Evolutionary conservation across 2,888 invertebrate genomes (phyloP).

Genomic region (Drosophila niveifrons): DNA sequence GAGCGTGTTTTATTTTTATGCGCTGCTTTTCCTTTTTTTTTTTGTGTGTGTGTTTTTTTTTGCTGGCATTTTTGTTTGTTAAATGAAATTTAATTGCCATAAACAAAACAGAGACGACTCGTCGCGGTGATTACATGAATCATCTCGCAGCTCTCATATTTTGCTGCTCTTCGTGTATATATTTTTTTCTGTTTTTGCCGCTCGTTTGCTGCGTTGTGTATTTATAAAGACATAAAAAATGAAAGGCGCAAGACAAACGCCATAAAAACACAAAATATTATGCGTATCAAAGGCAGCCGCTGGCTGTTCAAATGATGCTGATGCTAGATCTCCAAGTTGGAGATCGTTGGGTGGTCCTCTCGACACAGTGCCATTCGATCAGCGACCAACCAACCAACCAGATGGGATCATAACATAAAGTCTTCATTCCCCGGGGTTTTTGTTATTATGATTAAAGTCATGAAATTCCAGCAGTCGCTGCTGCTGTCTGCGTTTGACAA

Average conservation of each 20-base stretch:
- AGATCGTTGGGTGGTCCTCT: constrained; percentile 58
- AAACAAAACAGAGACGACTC: constrained; percentile 64
- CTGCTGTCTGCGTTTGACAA: constrained; percentile 74
- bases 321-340: constrained; percentile 9
- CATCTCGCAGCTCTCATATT: constrained; percentile 44
- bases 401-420: constrained; percentile 45
- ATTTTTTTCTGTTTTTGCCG: background rate
- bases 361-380: background rate
- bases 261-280: constrained; percentile 67
- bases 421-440: background rate
- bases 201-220: constrained; percentile 45
- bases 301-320: constrained; percentile 4
- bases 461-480: constrained; percentile 13
- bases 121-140: constrained; percentile 29
- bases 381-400: constrained; percentile 14
- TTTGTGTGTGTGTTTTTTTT: constrained; percentile 10
- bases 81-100: constrained; percentile 75
- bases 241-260: constrained; percentile 61
- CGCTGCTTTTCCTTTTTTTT: constrained; percentile 8
- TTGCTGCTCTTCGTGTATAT: constrained; percentile 16
- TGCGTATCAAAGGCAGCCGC: constrained; percentile 72
- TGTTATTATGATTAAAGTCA: constrained; percentile 34
- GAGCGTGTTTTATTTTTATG: constrained; percentile 6
- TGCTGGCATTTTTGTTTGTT: constrained; percentile 53
- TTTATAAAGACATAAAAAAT: constrained; percentile 77